Percentiles rank a stretch among this genome's conserved stretches.
phyloP scores from a whole-genome alignment of 1,140 invertebrate genomes.

The Tribolium castaneum region DNA sequence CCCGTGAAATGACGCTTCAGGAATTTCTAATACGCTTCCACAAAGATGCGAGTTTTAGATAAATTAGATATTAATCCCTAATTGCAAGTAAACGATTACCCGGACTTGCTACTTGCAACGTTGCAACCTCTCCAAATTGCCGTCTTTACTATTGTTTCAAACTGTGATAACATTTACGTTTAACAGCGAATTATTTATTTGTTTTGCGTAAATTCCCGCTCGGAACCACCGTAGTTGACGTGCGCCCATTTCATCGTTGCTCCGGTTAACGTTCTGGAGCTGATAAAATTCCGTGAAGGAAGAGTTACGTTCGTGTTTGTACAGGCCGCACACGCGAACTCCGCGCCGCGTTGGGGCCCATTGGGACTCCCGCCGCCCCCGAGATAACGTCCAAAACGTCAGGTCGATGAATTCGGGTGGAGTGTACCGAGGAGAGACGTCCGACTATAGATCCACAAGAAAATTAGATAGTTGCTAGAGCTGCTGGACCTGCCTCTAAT shows the following conservation, averaged over 20 bases:
- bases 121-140: not conserved
- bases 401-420: constrained; percentile 29
- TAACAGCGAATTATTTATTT: constrained; percentile 17
- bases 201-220: constrained; percentile 8
- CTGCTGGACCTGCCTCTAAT: no score
- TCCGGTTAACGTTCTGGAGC: not conserved
- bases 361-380: not conserved
- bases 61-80: no score
- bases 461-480: no score
- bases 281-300: constrained; percentile 1
- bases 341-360: not conserved
- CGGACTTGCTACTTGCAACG: not conserved
- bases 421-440: not conserved
- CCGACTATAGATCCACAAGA: no score
- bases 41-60: no score
- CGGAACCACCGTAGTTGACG: not conserved
- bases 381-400: constrained; percentile 25
- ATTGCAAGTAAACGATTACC: no score
- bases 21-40: not conserved
- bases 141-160: constrained; percentile 11
- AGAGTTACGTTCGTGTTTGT: constrained; percentile 8
- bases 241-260: not conserved
- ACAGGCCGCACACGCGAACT: not conserved
- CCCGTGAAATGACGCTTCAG: not conserved
- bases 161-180: constrained; percentile 25